Percentiles rank a stretch among this genome's conserved stretches.
phyloP scores from a whole-genome alignment of 1,140 invertebrate genomes.

The Atta texana region DNA sequence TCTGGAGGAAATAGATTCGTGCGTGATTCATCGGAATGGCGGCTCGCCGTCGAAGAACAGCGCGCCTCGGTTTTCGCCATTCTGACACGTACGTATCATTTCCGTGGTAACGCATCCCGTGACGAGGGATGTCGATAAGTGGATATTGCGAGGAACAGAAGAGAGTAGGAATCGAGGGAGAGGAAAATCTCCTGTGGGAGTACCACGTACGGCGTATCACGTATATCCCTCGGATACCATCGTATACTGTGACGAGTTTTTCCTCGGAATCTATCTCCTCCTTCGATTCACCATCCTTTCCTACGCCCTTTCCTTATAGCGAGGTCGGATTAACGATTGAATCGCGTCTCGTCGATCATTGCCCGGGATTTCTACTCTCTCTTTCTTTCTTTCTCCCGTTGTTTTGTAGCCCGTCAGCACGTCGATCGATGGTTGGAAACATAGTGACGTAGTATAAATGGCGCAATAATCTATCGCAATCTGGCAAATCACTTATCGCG shows the following conservation, averaged over 20 bases:
- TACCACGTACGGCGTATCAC: constrained; percentile 47
- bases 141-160: constrained; percentile 59
- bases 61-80: constrained; percentile 19
- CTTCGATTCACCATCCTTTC: neutral
- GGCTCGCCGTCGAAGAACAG: neutral
- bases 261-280: neutral
- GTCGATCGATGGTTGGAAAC: neutral
- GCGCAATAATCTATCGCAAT: constrained; percentile 24
- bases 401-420: constrained; percentile 23
- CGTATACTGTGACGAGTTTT: constrained; percentile 25
- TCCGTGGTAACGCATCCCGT: constrained; percentile 56
- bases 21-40: constrained; percentile 46
- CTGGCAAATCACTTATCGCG: constrained; percentile 6
- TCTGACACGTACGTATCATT: constrained; percentile 67
- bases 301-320: neutral
- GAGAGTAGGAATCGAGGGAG: constrained; percentile 8
- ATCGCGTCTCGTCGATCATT: constrained; percentile 45
- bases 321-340: constrained; percentile 43
- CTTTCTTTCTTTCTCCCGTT: neutral
- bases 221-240: constrained; percentile 51
- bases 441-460: neutral
- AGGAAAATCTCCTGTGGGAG: constrained; percentile 57
- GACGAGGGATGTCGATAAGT: constrained; percentile 69
- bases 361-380: constrained; percentile 33
- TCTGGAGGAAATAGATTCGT: constrained; percentile 33